Percentiles rank a stretch among this genome's conserved stretches.
phyloP scores from a whole-genome alignment of 2,797 vertebrate species.

The Hypotaenidia philippensis region DNA sequence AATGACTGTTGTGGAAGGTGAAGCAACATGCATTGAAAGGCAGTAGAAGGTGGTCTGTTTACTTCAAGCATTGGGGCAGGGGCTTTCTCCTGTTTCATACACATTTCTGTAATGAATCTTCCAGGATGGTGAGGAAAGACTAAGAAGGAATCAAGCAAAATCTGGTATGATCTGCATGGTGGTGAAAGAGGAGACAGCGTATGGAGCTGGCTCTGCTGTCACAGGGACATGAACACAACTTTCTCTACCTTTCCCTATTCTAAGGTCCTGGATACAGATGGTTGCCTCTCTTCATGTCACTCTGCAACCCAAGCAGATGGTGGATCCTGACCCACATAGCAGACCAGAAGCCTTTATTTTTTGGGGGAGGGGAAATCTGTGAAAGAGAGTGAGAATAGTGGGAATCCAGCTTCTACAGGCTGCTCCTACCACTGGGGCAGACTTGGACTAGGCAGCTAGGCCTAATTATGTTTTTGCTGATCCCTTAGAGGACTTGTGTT shows the following conservation, averaged over 20 bases:
- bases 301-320: not conserved
- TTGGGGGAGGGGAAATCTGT: not conserved
- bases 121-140: not conserved
- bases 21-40: not conserved
- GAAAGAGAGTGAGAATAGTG: not conserved
- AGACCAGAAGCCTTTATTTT: not conserved
- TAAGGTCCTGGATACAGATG: not conserved
- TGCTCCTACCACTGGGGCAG: not conserved
- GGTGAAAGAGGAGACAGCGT: not conserved
- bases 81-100: not conserved
- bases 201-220: not conserved
- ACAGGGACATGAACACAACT: not conserved
- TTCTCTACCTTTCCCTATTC: not conserved
- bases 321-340: not conserved
- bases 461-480: not conserved
- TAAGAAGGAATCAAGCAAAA: not conserved
- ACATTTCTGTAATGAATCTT: not conserved
- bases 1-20: not conserved
- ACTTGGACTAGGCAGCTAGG: not conserved
- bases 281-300: not conserved
- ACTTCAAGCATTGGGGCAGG: not conserved
- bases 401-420: not conserved
- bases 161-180: not conserved
- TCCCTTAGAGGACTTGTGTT: not conserved
- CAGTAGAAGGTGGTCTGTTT: accelerated